Percentiles rank a stretch among this genome's conserved stretches.
Evolutionary conservation across 2,888 invertebrate genomes (phyloP).

Genomic region (Polydrusus tereticollis): DNA sequence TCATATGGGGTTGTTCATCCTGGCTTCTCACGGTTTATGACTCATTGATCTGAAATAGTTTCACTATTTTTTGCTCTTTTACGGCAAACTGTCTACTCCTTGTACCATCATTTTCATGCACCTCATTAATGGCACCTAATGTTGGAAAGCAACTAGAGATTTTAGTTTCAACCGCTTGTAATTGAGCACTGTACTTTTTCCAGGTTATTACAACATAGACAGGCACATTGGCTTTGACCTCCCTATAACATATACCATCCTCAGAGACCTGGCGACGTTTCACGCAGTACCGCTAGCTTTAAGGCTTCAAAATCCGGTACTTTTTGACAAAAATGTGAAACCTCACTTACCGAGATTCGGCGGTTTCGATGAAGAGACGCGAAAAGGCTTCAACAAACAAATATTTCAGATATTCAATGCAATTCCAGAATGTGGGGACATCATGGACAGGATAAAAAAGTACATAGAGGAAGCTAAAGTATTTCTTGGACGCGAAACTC

Average conservation of each 20-base stretch:
- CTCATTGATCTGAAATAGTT: no score
- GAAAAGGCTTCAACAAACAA: background rate
- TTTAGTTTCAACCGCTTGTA: background rate
- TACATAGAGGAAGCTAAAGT: background rate
- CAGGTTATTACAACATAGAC: slow-evolving; percentile 29
- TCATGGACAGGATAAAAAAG: background rate
- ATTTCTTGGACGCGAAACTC: background rate
- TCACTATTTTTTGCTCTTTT: no score
- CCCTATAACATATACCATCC: background rate
- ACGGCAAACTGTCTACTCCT: no score
- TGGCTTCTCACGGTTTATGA: background rate
- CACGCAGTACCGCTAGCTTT: slow-evolving; percentile 30
- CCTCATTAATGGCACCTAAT: no score
- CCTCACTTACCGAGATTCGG: slow-evolving; percentile 5
- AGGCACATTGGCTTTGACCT: slow-evolving; percentile 25
- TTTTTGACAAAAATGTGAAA: slow-evolving; percentile 27
- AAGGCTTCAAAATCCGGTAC: slow-evolving; percentile 12
- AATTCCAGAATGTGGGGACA: background rate
- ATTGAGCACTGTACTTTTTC: background rate
- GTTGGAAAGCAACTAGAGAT: no score
- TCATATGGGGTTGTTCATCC: no score
- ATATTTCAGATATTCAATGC: background rate
- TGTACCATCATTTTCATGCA: no score
- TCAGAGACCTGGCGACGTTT: slow-evolving; percentile 28
- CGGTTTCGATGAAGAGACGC: background rate